Conservation (phyloP, 2,888 invertebrate species). For the Reticulitermes lucifugus region DNA sequence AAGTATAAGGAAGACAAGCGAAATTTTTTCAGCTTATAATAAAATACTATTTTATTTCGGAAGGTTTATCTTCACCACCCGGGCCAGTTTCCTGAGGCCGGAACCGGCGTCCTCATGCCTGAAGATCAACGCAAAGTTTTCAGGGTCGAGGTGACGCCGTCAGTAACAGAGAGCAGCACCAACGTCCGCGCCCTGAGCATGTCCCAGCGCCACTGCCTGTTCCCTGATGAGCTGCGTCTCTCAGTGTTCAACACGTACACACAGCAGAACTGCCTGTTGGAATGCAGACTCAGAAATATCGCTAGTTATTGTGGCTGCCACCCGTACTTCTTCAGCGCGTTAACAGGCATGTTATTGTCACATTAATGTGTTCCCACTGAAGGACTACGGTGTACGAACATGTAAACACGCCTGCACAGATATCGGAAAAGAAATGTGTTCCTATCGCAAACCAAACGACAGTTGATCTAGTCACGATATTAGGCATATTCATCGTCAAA, state of each 20-base stretch:
- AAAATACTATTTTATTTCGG: not conserved
- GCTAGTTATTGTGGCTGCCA: conserved; percentile 55
- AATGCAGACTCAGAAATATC: conserved; percentile 56
- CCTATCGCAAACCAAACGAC: no score
- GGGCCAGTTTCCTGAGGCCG: not conserved
- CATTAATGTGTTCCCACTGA: no score
- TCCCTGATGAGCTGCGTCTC: conserved; percentile 55
- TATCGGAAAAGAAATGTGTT: no score
- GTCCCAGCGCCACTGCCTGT: conserved; percentile 55
- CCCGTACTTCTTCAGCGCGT: conserved; percentile 56
- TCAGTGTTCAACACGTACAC: conserved; percentile 54
- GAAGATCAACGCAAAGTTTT: not conserved
- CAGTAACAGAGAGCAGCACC: conserved; percentile 55
- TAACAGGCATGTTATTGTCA: not conserved
- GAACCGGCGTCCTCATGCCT: not conserved
- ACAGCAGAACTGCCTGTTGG: conserved; percentile 56
- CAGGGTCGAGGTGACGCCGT: conserved; percentile 54
- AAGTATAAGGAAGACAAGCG: no score
- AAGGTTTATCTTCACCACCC: not conserved
- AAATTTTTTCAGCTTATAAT: no score
- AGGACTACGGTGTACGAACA: no score
- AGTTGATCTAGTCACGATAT: no score
- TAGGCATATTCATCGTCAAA: no score
- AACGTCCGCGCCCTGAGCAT: conserved; percentile 54
- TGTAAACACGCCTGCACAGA: no score